phyloP scores from a whole-genome alignment of 2,888 invertebrate genomes.

The Gnatocerus cornutus region DNA sequence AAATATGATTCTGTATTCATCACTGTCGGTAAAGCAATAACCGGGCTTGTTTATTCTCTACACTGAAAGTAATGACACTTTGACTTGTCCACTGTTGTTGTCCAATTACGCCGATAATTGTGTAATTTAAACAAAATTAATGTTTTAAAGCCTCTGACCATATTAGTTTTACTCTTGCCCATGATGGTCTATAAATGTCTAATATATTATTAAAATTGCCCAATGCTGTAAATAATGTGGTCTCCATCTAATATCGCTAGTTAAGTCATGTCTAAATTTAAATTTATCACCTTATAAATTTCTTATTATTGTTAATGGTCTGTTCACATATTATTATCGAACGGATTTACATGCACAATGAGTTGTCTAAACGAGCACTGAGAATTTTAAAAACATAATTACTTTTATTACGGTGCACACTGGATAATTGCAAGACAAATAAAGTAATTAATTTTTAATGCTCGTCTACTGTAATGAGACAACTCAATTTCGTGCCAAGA shows the following conservation, averaged over 20 bases:
- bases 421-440: constrained; percentile 17
- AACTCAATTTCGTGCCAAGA: constrained; percentile 1
- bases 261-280: constrained; percentile 40
- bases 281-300: constrained; percentile 44
- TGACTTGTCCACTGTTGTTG: constrained; percentile 32
- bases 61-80: constrained; percentile 28
- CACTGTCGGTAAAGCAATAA: constrained; percentile 36
- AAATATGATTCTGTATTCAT: constrained; percentile 35
- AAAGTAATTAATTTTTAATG: constrained; percentile 19
- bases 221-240: constrained; percentile 37
- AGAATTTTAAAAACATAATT: constrained; percentile 22
- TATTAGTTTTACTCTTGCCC: constrained; percentile 36
- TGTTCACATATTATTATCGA: constrained; percentile 39
- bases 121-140: constrained; percentile 41
- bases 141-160: constrained; percentile 33
- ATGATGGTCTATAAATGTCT: constrained; percentile 38
- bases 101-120: constrained; percentile 36
- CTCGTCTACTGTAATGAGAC: constrained; percentile 8
- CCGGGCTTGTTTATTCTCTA: constrained; percentile 28
- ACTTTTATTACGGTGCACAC: constrained; percentile 11
- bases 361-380: constrained; percentile 20
- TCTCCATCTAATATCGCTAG: constrained; percentile 31
- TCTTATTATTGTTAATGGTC: constrained; percentile 36
- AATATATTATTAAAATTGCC: constrained; percentile 40
- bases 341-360: constrained; percentile 38